phyloP scores from a whole-genome alignment of 2,888 invertebrate species.

The Dynastes hyllus region DNA sequence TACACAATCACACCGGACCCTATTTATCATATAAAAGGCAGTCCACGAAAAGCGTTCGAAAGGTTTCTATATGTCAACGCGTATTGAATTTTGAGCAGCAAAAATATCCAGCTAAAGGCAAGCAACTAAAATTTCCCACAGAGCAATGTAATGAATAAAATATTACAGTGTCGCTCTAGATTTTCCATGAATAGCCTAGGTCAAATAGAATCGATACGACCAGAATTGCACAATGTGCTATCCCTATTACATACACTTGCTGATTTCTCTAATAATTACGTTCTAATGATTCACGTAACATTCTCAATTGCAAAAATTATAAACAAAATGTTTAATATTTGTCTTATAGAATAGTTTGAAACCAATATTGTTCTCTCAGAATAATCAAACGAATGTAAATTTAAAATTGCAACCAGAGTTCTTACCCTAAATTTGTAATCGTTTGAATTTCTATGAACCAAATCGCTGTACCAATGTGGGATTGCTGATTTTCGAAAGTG shows the following conservation, averaged over 20 bases:
- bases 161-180: slow-evolving; percentile 14
- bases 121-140: slow-evolving; percentile 2
- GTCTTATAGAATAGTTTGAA: neutral
- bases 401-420: neutral
- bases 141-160: slow-evolving; percentile 22
- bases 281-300: neutral
- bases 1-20: neutral
- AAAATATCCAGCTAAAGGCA: slow-evolving; percentile 1
- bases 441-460: neutral
- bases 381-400: neutral
- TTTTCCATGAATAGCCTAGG: slow-evolving; percentile 35
- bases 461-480: neutral
- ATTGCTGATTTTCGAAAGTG: neutral
- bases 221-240: neutral
- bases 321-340: neutral
- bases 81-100: slow-evolving; percentile 2
- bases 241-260: neutral
- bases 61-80: neutral
- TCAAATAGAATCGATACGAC: slow-evolving; percentile 20
- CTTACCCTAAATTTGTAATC: neutral
- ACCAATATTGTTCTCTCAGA: neutral
- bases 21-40: slow-evolving; percentile 10
- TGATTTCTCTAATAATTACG: neutral
- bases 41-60: slow-evolving; percentile 3
- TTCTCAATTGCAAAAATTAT: neutral